Evolutionary conservation across 2,888 invertebrate genomes (phyloP).

Genomic region (Phaedon cochleariae): DNA sequence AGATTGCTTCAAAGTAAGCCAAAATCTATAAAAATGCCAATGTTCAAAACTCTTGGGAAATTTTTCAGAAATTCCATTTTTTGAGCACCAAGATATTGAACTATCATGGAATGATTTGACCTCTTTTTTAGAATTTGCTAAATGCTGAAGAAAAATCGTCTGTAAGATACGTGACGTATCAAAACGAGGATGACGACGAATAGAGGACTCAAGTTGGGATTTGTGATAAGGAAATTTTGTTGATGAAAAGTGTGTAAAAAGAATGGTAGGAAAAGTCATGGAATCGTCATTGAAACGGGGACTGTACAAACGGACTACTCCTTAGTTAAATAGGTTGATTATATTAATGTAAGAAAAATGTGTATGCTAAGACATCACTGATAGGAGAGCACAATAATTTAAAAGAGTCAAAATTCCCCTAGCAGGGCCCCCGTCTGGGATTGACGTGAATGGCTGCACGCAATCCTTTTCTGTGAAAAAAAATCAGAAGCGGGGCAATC

Average conservation of each 20-base stretch:
- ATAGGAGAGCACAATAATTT: conserved; percentile 49
- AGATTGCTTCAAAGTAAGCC: too few relatives aligned
- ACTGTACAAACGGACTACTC: conserved; percentile 20
- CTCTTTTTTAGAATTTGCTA: conserved; percentile 79
- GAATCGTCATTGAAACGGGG: conserved; percentile 5
- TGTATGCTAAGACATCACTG: conserved; percentile 21
- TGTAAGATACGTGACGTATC: conserved; percentile 94
- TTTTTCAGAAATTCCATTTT: too few relatives aligned
- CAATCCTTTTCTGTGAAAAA: conserved; percentile 60
- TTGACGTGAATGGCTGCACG: conserved; percentile 73
- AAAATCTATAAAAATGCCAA: too few relatives aligned
- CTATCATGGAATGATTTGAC: too few relatives aligned
- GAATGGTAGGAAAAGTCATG: not conserved
- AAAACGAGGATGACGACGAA: conserved; percentile 89
- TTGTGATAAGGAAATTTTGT: not conserved
- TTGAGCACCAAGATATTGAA: too few relatives aligned
- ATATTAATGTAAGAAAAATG: not conserved
- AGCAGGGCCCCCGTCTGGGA: conserved; percentile 63
- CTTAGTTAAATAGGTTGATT: not conserved
- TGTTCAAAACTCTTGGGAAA: too few relatives aligned
- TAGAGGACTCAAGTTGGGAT: conserved; percentile 53
- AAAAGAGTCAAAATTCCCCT: conserved; percentile 47
- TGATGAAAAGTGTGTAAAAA: not conserved
- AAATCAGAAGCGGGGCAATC: conserved; percentile 60
- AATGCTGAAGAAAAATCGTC: conserved; percentile 89